A percentile compares a stretch with the other conserved stretches of the same genome.
phyloP scores from a whole-genome alignment of 64 coral and sea anemone genomes.

The Stylophora pistillata region DNA sequence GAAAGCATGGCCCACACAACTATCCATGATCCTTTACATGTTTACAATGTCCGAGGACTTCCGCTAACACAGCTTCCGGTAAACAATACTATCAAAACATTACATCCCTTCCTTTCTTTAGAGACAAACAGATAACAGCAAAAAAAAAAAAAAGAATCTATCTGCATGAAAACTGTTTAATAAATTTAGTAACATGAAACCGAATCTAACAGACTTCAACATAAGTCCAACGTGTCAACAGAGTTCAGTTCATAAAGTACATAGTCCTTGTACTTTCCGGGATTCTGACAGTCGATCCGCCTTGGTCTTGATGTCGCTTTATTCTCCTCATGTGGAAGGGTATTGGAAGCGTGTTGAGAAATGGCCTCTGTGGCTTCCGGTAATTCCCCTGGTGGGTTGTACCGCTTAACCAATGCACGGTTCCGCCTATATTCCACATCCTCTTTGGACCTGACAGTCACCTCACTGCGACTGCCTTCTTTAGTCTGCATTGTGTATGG shows the following conservation, averaged over 20 bases:
- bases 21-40: too few species aligned
- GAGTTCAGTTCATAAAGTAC: slow-evolving; percentile 38
- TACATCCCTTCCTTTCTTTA: too few species aligned
- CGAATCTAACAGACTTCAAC: slow-evolving; percentile 38
- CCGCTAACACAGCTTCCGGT: too few species aligned
- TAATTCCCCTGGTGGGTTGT: slow-evolving; percentile 20
- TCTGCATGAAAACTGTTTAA: too few species aligned
- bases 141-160: too few species aligned
- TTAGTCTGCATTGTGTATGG: too few species aligned
- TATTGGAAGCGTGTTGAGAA: slow-evolving; percentile 10
- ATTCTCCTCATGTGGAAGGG: not conserved
- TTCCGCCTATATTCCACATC: too few species aligned
- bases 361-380: not conserved
- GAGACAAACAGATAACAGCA: too few species aligned
- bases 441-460: too few species aligned
- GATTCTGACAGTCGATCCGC: slow-evolving; percentile 52
- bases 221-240: slow-evolving; percentile 33
- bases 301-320: slow-evolving; percentile 34
- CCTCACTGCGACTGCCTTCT: too few species aligned
- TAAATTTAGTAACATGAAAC: slow-evolving; percentile 3
- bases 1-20: not conserved
- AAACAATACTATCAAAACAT: too few species aligned
- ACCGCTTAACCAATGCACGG: not conserved
- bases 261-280: slow-evolving; percentile 57
- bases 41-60: not conserved